A percentile compares a stretch with the other conserved stretches of the same genome.
Conservation (phyloP, 2,113 vertebrate genomes). For the Campylomormyrus tamandua region DNA sequence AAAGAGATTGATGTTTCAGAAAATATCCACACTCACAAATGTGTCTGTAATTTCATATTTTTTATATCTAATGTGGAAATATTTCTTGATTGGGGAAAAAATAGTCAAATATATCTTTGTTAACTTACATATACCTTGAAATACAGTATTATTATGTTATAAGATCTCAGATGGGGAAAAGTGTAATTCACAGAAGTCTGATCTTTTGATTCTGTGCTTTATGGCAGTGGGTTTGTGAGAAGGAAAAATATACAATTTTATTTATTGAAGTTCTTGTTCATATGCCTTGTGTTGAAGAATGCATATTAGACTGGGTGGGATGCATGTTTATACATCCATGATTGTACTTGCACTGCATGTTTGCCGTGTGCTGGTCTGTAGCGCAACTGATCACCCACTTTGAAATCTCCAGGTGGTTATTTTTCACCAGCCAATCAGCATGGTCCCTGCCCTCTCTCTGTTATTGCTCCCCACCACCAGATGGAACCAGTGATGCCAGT, state of each 20-base stretch:
- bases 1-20: neutral
- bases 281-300: neutral
- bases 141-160: neutral
- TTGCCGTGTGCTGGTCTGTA: neutral
- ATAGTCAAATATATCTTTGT: neutral
- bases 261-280: neutral
- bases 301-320: neutral
- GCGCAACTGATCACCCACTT: neutral
- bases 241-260: neutral
- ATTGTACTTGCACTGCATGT: neutral
- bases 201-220: neutral
- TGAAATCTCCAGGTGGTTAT: slow-evolving; percentile 11
- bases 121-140: neutral
- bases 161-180: neutral
- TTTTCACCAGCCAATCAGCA: slow-evolving; percentile 1
- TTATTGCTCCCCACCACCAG: slow-evolving; percentile 16
- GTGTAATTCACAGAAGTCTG: neutral
- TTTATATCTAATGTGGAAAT: neutral
- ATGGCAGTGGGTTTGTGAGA: neutral
- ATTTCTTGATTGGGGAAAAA: slow-evolving; percentile 5
- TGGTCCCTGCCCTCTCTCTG: neutral
- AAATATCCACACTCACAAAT: neutral
- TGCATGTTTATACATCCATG: neutral
- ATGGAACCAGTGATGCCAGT: slow-evolving; percentile 15
- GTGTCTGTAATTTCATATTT: neutral